These are phyloP conservation scores for Amphipyra berbera DNA, from an alignment of 2,888 invertebrate genomes.

Conservation along the genomic window DNA sequence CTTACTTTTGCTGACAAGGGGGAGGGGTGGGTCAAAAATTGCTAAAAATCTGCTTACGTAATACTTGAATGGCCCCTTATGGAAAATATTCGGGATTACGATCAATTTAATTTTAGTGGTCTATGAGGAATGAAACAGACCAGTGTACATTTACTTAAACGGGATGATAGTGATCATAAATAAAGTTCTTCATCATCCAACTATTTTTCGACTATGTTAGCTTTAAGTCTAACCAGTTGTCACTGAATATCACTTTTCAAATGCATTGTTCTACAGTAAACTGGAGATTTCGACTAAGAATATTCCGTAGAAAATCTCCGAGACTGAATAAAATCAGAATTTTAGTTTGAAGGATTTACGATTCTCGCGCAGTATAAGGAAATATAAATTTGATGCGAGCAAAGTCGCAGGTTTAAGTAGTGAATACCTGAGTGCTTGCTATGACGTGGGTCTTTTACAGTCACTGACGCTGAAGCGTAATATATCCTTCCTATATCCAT, in stretches of 20 bases:
- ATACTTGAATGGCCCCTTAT: too few species aligned
- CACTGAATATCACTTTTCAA: slow-evolving; percentile 6
- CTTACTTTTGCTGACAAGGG: too few species aligned
- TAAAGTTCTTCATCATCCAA: too few species aligned
- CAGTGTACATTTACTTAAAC: too few species aligned
- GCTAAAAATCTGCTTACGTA: too few species aligned
- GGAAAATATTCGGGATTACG: too few species aligned
- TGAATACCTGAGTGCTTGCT: slow-evolving; percentile 40
- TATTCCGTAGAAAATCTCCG: slow-evolving; percentile 3
- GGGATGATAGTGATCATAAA: too few species aligned
- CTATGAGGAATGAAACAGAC: too few species aligned
- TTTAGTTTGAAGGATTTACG: slow-evolving; percentile 41
- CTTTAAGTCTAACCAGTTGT: not conserved
- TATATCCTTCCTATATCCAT: slow-evolving; percentile 54
- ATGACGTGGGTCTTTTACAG: slow-evolving; percentile 64
- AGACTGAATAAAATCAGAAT: slow-evolving; percentile 28
- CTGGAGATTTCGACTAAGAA: slow-evolving; percentile 3
- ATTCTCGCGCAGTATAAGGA: slow-evolving; percentile 1
- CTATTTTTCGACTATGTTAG: too few species aligned
- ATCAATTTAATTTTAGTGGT: too few species aligned
- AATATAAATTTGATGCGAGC: slow-evolving; percentile 30
- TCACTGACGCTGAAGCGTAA: slow-evolving; percentile 41
- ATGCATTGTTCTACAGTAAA: not conserved
- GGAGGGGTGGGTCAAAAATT: too few species aligned
- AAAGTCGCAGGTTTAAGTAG: slow-evolving; percentile 21